phyloP scores from a whole-genome alignment of 2,888 invertebrate species.

The Biston stratarius region DNA sequence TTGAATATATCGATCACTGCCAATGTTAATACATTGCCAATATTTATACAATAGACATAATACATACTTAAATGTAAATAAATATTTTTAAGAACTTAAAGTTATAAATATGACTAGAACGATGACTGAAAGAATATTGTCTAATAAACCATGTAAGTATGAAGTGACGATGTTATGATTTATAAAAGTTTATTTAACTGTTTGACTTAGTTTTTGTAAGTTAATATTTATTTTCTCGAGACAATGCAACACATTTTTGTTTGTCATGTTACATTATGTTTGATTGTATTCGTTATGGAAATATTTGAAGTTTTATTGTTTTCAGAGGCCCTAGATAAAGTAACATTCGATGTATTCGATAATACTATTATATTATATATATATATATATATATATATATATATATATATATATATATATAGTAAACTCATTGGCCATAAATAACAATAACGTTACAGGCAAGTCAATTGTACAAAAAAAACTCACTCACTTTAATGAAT shows the following conservation, averaged over 20 bases:
- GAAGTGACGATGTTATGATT: conserved; percentile 16
- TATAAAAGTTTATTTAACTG: conserved; percentile 27
- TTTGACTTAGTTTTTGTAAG: conserved; percentile 25
- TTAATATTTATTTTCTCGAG: conserved; percentile 26
- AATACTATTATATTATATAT: too few relatives aligned
- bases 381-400: too few relatives aligned
- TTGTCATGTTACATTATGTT: not conserved
- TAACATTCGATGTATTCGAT: too few relatives aligned
- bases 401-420: too few relatives aligned
- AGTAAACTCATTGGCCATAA: too few relatives aligned
- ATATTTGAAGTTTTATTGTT: not conserved
- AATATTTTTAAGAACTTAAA: conserved; percentile 13
- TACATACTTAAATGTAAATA: conserved; percentile 2
- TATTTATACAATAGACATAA: not conserved
- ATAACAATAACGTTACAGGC: too few relatives aligned
- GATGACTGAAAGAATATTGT: conserved; percentile 28
- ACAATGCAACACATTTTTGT: not conserved
- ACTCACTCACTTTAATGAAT: too few relatives aligned
- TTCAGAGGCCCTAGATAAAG: too few relatives aligned
- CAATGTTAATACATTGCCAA: conserved; percentile 1
- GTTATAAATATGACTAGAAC: conserved; percentile 12
- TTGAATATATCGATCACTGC: conserved; percentile 9
- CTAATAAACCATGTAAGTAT: conserved; percentile 17
- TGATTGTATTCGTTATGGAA: not conserved
- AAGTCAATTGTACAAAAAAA: too few relatives aligned